A percentile compares a stretch with the other conserved stretches of the same genome.
These are phyloP conservation scores for Himalopsyche phryganea DNA, from an alignment of 1,140 invertebrate species.

Conservation along the genomic window DNA sequence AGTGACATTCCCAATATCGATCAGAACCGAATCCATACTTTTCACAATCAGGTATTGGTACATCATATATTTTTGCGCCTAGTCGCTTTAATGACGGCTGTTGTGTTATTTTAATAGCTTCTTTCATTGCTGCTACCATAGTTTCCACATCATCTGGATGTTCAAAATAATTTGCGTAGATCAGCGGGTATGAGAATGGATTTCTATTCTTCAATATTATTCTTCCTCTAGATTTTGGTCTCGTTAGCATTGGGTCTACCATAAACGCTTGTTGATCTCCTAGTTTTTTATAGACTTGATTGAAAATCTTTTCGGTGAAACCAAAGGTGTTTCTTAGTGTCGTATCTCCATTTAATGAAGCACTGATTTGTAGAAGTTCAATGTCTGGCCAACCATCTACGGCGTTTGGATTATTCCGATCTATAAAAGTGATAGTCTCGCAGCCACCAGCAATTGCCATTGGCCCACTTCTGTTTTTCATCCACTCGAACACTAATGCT, in stretches of 20 bases:
- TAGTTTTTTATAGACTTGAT: constrained; percentile 50
- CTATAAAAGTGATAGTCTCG: constrained; percentile 74
- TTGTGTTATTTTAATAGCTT: constrained; percentile 55
- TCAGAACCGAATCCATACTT: constrained; percentile 61
- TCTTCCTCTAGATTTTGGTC: constrained; percentile 70
- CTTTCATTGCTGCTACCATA: constrained; percentile 62
- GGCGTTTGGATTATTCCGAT: constrained; percentile 63
- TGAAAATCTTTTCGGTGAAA: constrained; percentile 55
- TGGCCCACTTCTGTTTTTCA: constrained; percentile 53
- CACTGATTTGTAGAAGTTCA: constrained; percentile 64
- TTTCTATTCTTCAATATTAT: constrained; percentile 65
- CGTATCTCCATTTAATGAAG: constrained; percentile 53
- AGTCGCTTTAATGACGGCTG: constrained; percentile 59
- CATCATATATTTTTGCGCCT: constrained; percentile 57
- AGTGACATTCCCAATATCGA: constrained; percentile 71
- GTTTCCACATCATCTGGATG: constrained; percentile 61
- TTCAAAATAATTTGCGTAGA: constrained; percentile 77
- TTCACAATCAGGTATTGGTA: constrained; percentile 61
- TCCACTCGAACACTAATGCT: constrained; percentile 48
- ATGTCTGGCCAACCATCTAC: constrained; percentile 68
- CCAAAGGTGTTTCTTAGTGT: constrained; percentile 55
- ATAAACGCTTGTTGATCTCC: constrained; percentile 57
- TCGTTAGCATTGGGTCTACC: constrained; percentile 66
- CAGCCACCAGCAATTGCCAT: constrained; percentile 76
- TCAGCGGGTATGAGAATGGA: constrained; percentile 72